Percentiles rank a stretch among this genome's conserved stretches.
Conservation (phyloP, 2,888 invertebrate genomes). For the Capitulum mitella region DNA sequence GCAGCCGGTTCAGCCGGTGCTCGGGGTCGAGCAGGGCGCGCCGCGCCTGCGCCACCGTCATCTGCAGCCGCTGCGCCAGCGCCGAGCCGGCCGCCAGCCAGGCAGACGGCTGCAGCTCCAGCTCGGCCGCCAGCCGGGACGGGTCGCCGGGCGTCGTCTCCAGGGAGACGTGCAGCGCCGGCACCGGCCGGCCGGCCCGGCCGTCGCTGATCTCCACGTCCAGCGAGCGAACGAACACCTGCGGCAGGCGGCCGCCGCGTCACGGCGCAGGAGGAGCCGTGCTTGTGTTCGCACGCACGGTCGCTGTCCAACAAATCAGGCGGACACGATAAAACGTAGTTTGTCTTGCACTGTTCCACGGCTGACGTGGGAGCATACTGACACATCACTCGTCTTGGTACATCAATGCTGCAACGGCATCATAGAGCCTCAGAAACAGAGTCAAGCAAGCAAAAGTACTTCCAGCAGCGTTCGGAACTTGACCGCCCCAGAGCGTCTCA, state of each 20-base stretch:
- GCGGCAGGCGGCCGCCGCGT: neutral
- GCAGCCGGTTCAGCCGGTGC: neutral
- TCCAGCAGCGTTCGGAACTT: too few relatives aligned
- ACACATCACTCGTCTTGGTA: too few relatives aligned
- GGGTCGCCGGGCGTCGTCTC: conserved; percentile 7
- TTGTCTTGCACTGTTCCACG: too few relatives aligned
- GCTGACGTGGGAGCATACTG: too few relatives aligned
- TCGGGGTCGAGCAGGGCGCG: neutral
- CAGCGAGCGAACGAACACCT: neutral
- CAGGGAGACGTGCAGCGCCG: neutral
- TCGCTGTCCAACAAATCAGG: too few relatives aligned
- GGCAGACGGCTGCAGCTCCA: neutral
- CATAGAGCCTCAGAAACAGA: too few relatives aligned
- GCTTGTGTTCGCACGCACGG: too few relatives aligned
- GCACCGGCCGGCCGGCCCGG: neutral
- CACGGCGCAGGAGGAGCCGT: neutral
- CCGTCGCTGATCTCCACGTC: neutral
- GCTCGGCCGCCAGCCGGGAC: neutral
- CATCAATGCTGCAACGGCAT: too few relatives aligned
- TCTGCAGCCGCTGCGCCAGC: neutral
- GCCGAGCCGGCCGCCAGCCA: neutral
- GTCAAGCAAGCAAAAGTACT: too few relatives aligned
- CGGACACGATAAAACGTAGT: too few relatives aligned
- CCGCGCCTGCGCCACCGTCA: neutral
- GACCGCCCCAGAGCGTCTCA: too few relatives aligned